phyloP scores from a whole-genome alignment of 2,888 invertebrate genomes.

The Hermodice carunculata region DNA sequence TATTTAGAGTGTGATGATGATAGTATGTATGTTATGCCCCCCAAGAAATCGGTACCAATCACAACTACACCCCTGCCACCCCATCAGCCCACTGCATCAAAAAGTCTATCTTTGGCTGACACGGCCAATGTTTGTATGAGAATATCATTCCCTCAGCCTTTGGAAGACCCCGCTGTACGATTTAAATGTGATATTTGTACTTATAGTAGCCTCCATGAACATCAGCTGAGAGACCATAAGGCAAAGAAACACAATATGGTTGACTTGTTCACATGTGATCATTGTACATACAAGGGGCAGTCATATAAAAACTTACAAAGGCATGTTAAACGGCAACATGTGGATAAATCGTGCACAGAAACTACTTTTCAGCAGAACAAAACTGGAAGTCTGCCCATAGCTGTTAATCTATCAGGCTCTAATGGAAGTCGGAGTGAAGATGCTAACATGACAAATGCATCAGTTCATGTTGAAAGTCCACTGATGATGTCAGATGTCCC shows the following conservation, averaged over 20 bases:
- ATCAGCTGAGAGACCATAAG: neutral
- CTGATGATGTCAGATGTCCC: too few relatives aligned
- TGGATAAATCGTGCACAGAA: neutral
- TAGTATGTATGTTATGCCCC: constrained; percentile 8
- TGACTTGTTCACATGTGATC: neutral
- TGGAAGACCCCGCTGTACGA: neutral
- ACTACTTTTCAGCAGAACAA: too few relatives aligned
- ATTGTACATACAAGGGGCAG: constrained; percentile 1
- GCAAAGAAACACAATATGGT: too few relatives aligned
- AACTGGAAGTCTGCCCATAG: too few relatives aligned
- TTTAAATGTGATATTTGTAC: neutral
- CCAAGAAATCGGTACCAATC: neutral
- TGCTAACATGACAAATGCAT: too few relatives aligned
- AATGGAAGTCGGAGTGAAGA: too few relatives aligned
- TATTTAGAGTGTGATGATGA: constrained; percentile 26
- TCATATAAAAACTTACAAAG: neutral
- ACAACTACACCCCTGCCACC: too few relatives aligned
- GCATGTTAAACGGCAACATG: neutral
- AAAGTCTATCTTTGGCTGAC: neutral
- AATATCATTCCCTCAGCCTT: neutral
- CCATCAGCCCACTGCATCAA: too few relatives aligned
- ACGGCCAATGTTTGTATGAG: too few relatives aligned
- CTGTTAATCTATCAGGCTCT: too few relatives aligned
- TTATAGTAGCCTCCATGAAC: neutral
- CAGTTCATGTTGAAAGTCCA: too few relatives aligned